These are phyloP conservation scores for Podilymbus podiceps DNA, from an alignment of 2,113 vertebrate genomes.

Conservation along the genomic window DNA sequence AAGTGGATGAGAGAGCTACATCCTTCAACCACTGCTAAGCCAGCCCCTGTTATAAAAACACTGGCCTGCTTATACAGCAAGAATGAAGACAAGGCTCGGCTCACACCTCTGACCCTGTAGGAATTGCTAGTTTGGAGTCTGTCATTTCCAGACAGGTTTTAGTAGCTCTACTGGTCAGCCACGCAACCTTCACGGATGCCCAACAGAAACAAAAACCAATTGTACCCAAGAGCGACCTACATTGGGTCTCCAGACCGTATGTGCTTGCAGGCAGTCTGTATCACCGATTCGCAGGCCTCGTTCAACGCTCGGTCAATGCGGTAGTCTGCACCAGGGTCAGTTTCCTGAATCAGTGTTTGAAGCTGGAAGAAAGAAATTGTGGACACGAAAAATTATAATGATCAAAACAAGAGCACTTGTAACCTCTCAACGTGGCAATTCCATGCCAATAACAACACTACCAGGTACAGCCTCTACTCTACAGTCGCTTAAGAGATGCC, in stretches of 20 bases:
- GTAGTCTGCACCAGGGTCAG: constrained; percentile 93
- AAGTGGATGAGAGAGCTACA: neutral
- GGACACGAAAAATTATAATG: neutral
- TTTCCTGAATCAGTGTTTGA: constrained; percentile 92
- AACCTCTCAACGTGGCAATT: neutral
- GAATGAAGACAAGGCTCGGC: rapidly evolving
- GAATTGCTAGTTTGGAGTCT: neutral
- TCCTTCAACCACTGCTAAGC: neutral
- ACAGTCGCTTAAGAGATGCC: neutral
- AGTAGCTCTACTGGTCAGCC: neutral
- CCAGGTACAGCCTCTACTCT: neutral
- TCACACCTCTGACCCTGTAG: neutral
- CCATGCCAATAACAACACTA: neutral
- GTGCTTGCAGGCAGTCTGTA: constrained; percentile 98
- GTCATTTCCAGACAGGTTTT: neutral
- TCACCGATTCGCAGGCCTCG: constrained; percentile 95
- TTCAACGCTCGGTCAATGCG: constrained; percentile 94
- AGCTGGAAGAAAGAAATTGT: constrained; percentile 75
- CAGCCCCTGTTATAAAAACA: neutral
- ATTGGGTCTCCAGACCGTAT: constrained; percentile 95
- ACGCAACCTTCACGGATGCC: neutral
- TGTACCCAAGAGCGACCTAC: constrained; percentile 73
- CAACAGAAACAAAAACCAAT: no score
- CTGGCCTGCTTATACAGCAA: neutral
- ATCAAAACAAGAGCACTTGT: neutral